A percentile compares a stretch with the other conserved stretches of the same genome.
Conservation (phyloP, 2,888 invertebrate species). For the Drosophila demipolita region DNA sequence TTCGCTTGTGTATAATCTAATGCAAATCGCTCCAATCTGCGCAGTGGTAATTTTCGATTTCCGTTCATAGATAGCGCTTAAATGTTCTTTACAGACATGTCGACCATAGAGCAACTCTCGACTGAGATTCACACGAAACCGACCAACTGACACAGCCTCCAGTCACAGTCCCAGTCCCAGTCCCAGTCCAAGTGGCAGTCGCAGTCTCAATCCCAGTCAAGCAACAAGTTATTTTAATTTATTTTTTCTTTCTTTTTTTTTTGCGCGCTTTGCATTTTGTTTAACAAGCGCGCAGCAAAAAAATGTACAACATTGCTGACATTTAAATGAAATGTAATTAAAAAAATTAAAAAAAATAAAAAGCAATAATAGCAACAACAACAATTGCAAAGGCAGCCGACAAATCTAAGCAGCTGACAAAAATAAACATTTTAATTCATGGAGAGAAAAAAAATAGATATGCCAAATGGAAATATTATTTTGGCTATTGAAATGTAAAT, state of each 20-base stretch:
- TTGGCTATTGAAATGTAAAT: slow-evolving; percentile 12
- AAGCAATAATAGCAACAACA: slow-evolving; percentile 18
- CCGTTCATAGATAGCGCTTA: slow-evolving; percentile 72
- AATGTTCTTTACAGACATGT: slow-evolving; percentile 53
- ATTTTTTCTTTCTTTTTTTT: slow-evolving; percentile 20
- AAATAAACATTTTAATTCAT: slow-evolving; percentile 41
- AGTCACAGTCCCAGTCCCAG: slow-evolving; percentile 18
- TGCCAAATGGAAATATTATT: slow-evolving; percentile 27
- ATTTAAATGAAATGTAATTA: slow-evolving; percentile 80
- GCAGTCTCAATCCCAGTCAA: slow-evolving; percentile 27
- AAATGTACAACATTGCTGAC: slow-evolving; percentile 66
- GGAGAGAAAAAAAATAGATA: slow-evolving; percentile 27
- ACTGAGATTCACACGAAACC: slow-evolving; percentile 51
- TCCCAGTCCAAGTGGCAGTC: slow-evolving; percentile 11
- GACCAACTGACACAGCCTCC: slow-evolving; percentile 36
- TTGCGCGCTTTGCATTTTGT: slow-evolving; percentile 49
- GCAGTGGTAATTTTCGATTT: slow-evolving; percentile 82
- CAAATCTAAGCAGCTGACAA: slow-evolving; percentile 48
- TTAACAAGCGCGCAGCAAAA: slow-evolving; percentile 57
- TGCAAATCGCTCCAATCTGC: slow-evolving; percentile 79
- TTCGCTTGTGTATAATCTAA: slow-evolving; percentile 61
- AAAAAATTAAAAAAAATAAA: slow-evolving; percentile 33
- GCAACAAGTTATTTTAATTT: slow-evolving; percentile 60
- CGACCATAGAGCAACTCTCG: slow-evolving; percentile 34
- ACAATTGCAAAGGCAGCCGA: slow-evolving; percentile 31